A percentile compares a stretch with the other conserved stretches of the same genome.
Evolutionary conservation across 2,797 vertebrate species (phyloP).

Genomic region (Neomorphus geoffroyi): DNA sequence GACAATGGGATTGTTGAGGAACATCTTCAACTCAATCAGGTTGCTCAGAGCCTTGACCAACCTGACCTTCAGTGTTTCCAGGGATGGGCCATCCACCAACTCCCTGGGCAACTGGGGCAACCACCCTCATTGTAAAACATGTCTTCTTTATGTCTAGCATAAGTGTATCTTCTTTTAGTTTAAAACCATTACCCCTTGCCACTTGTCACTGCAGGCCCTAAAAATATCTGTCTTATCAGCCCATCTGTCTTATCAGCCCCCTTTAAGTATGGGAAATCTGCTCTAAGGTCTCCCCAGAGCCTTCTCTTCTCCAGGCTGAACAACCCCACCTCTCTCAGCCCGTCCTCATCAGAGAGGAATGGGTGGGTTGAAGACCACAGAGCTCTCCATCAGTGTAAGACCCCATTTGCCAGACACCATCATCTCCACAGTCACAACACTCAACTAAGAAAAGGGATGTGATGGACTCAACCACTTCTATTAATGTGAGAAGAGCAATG

Average conservation of each 20-base stretch:
- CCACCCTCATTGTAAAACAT: rapidly evolving
- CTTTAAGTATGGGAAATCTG: rapidly evolving
- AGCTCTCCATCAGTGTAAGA: not conserved
- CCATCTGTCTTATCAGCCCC: not conserved
- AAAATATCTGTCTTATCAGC: not conserved
- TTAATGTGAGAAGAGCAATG: not conserved
- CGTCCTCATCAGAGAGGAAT: not conserved
- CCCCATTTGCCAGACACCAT: not conserved
- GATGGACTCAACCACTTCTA: not conserved
- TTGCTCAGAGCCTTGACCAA: not conserved
- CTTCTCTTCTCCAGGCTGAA: not conserved
- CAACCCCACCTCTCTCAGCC: not conserved
- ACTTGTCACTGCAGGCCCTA: rapidly evolving
- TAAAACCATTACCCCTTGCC: not conserved
- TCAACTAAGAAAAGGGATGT: not conserved
- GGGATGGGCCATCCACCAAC: not conserved
- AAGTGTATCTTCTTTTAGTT: not conserved
- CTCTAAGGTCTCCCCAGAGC: rapidly evolving
- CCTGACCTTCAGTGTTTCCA: not conserved
- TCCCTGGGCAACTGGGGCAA: not conserved
- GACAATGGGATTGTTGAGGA: no score
- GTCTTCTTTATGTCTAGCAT: not conserved
- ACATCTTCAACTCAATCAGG: not conserved
- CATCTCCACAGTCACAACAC: not conserved
- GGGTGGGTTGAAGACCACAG: not conserved